Evolutionary conservation across 2,113 vertebrate genomes (phyloP).

Genomic region (Chinchilla lanigera): DNA sequence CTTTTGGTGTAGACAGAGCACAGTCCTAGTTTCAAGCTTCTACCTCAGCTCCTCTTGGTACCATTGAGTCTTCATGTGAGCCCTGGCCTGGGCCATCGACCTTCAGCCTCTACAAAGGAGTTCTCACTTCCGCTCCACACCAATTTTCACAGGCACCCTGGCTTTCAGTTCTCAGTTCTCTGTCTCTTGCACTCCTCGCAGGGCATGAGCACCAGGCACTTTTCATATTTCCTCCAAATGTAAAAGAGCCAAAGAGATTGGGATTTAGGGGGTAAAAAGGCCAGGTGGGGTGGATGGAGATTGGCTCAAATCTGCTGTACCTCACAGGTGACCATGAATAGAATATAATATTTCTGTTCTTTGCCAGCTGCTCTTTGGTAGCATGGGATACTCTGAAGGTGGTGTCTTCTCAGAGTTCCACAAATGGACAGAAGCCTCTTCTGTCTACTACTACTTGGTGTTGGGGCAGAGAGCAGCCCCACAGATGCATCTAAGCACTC

Average conservation of each 20-base stretch:
- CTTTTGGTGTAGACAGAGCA: neutral
- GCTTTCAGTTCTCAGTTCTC: neutral
- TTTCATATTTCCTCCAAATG: conserved; percentile 7
- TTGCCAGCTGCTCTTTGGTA: neutral
- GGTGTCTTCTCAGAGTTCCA: conserved; percentile 19
- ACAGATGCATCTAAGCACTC: neutral
- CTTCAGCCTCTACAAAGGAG: neutral
- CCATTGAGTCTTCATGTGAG: neutral
- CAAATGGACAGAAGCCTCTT: neutral
- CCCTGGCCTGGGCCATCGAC: neutral
- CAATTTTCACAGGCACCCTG: neutral
- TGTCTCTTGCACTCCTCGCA: neutral
- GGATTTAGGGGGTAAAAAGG: neutral
- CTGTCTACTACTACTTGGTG: neutral
- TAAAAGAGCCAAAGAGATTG: neutral
- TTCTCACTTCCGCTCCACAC: neutral
- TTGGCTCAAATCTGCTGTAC: neutral
- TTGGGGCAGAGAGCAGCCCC: neutral
- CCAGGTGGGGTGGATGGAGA: neutral
- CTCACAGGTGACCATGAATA: neutral
- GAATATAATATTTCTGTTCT: neutral
- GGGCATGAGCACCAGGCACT: neutral
- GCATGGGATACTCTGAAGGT: neutral
- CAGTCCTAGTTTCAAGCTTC: neutral
- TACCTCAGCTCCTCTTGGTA: neutral